Percentiles rank a stretch among this genome's conserved stretches.
Conservation (phyloP, 35 echinoderm and acorn worm species). For the Lytechinus pictus region DNA sequence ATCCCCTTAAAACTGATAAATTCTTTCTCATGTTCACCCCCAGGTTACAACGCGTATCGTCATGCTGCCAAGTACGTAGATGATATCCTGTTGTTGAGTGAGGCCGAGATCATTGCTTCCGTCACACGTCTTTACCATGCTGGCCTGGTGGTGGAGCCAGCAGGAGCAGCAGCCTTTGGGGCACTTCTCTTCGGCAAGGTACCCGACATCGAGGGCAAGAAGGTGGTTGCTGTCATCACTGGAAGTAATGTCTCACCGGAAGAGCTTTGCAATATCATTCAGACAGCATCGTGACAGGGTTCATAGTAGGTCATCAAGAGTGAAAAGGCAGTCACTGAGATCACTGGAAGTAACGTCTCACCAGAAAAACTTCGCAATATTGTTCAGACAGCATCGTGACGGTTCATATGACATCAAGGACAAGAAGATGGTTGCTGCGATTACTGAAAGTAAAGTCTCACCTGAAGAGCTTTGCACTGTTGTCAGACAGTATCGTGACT, state of each 20-base stretch:
- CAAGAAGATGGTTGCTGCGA: not conserved
- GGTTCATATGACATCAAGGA: not conserved
- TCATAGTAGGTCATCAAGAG: not conserved
- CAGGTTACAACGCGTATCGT: conserved; percentile 65
- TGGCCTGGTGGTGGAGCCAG: conserved; percentile 80
- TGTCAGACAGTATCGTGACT: not conserved
- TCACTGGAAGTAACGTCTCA: no score
- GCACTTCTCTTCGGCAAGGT: conserved; percentile 69
- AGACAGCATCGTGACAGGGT: not conserved
- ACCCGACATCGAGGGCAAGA: conserved; percentile 76
- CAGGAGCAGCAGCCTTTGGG: conserved; percentile 84
- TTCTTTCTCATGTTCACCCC: not conserved
- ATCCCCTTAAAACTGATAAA: no score
- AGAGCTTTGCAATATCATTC: conserved; percentile 46
- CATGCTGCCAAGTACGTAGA: conserved; percentile 73
- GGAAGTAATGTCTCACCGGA: conserved; percentile 75
- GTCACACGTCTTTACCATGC: conserved; percentile 58
- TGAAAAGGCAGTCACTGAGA: no score
- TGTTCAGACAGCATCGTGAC: no score
- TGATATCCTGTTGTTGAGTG: conserved; percentile 69
- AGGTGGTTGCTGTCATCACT: conserved; percentile 78
- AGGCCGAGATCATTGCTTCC: conserved; percentile 67
- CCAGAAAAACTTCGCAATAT: no score
- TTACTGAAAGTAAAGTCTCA: not conserved
- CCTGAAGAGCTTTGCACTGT: not conserved